phyloP scores from a whole-genome alignment of 2,888 invertebrate species.

The Eupithecia tripunctaria region DNA sequence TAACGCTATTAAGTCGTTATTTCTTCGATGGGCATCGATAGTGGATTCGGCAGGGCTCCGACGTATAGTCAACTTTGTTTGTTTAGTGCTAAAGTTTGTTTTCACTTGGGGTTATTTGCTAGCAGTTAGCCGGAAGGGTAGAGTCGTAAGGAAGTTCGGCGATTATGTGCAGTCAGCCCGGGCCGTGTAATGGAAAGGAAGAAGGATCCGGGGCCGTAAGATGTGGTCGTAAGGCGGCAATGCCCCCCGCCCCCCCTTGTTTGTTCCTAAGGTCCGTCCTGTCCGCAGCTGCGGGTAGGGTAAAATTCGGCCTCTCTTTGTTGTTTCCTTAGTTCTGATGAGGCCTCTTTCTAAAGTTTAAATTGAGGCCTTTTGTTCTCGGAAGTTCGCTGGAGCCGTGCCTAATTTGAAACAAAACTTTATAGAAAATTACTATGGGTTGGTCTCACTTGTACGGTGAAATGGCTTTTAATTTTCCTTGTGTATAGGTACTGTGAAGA shows the following conservation, averaged over 20 bases:
- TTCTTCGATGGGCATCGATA: constrained; percentile 54
- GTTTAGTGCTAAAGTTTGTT: constrained; percentile 58
- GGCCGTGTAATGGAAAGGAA: constrained; percentile 83
- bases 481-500: not conserved
- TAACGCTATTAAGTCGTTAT: constrained; percentile 51
- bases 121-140: constrained; percentile 81
- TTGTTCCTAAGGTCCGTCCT: constrained; percentile 80
- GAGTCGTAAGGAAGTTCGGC: constrained; percentile 84
- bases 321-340: constrained; percentile 74
- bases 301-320: constrained; percentile 77
- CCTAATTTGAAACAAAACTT: constrained; percentile 53
- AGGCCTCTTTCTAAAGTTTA: constrained; percentile 77
- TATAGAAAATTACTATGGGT: constrained; percentile 34
- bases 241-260: constrained; percentile 67
- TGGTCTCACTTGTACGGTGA: constrained; percentile 4
- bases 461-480: constrained; percentile 10
- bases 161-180: constrained; percentile 84
- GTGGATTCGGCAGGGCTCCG: constrained; percentile 45
- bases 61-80: constrained; percentile 56
- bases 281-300: constrained; percentile 77
- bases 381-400: constrained; percentile 50
- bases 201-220: constrained; percentile 84
- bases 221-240: constrained; percentile 82
- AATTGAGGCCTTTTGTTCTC: constrained; percentile 71
- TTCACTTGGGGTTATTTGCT: constrained; percentile 53